phyloP scores from a whole-genome alignment of 2,888 invertebrate species.

The Lithophane semibrunnea region DNA sequence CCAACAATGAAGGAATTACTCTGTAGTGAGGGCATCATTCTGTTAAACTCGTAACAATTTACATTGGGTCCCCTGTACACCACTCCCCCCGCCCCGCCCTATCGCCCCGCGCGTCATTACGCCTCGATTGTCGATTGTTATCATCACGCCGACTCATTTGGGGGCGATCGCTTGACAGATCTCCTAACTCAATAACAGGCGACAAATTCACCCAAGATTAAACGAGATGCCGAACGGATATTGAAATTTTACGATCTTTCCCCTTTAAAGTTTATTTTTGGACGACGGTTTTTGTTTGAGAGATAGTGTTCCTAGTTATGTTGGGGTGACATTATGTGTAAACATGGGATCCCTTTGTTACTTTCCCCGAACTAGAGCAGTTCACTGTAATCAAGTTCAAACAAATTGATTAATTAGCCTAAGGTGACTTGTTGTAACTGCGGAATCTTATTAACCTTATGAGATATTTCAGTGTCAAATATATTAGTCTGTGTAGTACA shows the following conservation, averaged over 20 bases:
- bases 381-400: constrained; percentile 51
- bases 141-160: constrained; percentile 69
- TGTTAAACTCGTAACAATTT: constrained; percentile 63
- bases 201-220: constrained; percentile 80
- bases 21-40: constrained; percentile 56
- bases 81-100: too few relatives aligned
- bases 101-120: constrained; percentile 52
- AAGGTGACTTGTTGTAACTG: constrained; percentile 15
- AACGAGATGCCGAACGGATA: constrained; percentile 78
- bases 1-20: constrained; percentile 59
- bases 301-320: constrained; percentile 64
- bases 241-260: constrained; percentile 79
- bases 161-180: constrained; percentile 61
- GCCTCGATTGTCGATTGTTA: constrained; percentile 72
- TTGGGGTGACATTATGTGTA: constrained; percentile 67
- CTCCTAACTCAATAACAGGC: constrained; percentile 70
- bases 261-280: constrained; percentile 75
- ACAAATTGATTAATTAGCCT: constrained; percentile 53
- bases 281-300: constrained; percentile 67
- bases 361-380: constrained; percentile 53
- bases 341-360: constrained; percentile 65
- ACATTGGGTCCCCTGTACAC: constrained; percentile 41
- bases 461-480: constrained; percentile 42
- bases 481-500: constrained; percentile 12
- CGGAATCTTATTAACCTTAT: constrained; percentile 17